Evolutionary conservation across 2,113 vertebrate species (phyloP), one percentile per base, ranked within the genome.

Genomic region (Rhinichthys klamathensis): DNA sequence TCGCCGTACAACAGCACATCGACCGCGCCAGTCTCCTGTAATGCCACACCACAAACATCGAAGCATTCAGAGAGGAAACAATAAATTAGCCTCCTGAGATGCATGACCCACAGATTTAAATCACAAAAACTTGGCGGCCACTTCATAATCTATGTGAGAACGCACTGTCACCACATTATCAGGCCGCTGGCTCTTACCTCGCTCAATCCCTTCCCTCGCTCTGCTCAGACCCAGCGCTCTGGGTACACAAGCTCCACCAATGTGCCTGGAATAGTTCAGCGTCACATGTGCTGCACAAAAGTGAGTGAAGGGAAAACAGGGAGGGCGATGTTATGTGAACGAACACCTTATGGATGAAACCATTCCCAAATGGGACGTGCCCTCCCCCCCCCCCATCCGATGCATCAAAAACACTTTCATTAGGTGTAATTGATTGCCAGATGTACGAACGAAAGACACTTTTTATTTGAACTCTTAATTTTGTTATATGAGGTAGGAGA

Each of bases 281-380:
- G 90, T 89, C 94, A 94, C 93, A 92, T 93, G 91, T 94, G 93
- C 86, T 90, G 35, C 63, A 80, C 18, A 56, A 86, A 86, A 61
- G 49, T 16, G 49, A 9, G 49, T 72, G 87, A 89, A 90, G 88
- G 75, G 67, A 84, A 80, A 84, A 58, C 6, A 69, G 88, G 78
- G 83, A 74, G 69, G 88, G 89, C 46, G 70, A 80, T 80, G 80
- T 67, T 21, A 51, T 76, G 18, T 56, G 35, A 63, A 84, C 51
- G n/a, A 78, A 60, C 35, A 73, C 67, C 21, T 51, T 38, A 58
- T 56, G 49, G 7, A 83, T 56, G 2, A 82, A 69, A 32, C 44
- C 44, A 23, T 46, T 69, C 18, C 44, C 44, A 81, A 46, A 67
- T 81, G 38, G 61, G 41, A 67, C 0, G 6, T n/a, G 35, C 25